Percentiles rank a stretch among this genome's conserved stretches.
Conservation (phyloP, 2,113 vertebrate species). For the Electrona antarctica region DNA sequence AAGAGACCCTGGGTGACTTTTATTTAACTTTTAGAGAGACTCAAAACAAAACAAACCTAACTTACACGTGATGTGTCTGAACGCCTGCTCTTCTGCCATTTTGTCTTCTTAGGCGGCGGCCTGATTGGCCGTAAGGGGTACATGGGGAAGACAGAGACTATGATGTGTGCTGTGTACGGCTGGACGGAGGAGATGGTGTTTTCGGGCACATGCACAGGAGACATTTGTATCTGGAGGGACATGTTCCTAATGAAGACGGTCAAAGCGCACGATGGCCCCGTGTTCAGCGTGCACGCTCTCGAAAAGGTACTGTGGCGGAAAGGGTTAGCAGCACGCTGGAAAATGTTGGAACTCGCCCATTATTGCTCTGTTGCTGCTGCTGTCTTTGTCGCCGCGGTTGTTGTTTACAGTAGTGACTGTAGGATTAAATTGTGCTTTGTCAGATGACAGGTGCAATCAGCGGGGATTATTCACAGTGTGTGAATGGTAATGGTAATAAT, state of each 20-base stretch:
- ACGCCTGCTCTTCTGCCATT: slow-evolving; percentile 7
- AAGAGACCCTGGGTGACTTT: slow-evolving; percentile 42
- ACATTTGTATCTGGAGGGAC: slow-evolving; percentile 98
- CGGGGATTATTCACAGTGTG: slow-evolving; percentile 7
- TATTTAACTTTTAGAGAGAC: not conserved
- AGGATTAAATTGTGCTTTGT: not conserved
- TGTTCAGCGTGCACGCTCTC: slow-evolving; percentile 97
- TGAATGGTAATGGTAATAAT: slow-evolving; percentile 9
- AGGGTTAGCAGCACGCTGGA: not conserved
- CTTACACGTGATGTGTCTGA: slow-evolving; percentile 35
- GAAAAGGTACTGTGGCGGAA: slow-evolving; percentile 86
- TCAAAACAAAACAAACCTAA: slow-evolving; percentile 6
- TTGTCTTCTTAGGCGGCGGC: slow-evolving; percentile 86
- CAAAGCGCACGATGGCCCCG: slow-evolving; percentile 96
- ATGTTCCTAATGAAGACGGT: slow-evolving; percentile 95
- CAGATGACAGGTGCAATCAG: not conserved
- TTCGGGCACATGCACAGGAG: slow-evolving; percentile 93
- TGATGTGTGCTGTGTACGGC: slow-evolving; percentile 97
- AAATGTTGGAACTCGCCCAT: not conserved
- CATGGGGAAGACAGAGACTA: slow-evolving; percentile 91
- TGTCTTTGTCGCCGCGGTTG: not conserved
- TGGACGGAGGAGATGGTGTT: slow-evolving; percentile 98
- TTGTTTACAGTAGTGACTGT: not conserved
- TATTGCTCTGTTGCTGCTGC: not conserved
- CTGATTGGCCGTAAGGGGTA: slow-evolving; percentile 93